Evolutionary conservation across 2,113 vertebrate genomes (phyloP).

Genomic region (Chionomys nivalis): DNA sequence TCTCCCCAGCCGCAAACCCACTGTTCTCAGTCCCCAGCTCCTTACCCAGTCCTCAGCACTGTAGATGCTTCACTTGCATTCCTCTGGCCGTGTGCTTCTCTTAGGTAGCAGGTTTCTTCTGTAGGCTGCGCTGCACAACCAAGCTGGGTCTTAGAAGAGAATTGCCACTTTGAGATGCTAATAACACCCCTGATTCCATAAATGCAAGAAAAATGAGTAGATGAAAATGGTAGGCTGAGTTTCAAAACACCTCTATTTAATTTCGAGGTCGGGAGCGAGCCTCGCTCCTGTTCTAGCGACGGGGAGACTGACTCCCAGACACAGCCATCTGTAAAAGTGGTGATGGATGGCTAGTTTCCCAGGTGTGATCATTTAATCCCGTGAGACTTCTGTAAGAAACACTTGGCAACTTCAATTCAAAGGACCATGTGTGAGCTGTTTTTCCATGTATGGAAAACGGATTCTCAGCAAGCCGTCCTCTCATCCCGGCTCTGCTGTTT

Average conservation of each 20-base stretch:
- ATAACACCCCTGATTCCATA: not conserved
- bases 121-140: not conserved
- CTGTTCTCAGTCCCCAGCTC: not conserved
- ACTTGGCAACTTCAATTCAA: not conserved
- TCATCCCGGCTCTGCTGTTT: not conserved
- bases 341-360: not conserved
- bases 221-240: not conserved
- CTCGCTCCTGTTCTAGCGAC: not conserved
- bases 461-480: not conserved
- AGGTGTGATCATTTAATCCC: not conserved
- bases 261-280: not conserved
- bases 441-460: not conserved
- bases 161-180: not conserved
- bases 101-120: not conserved
- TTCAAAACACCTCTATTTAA: not conserved
- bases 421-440: not conserved
- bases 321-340: not conserved
- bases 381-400: not conserved
- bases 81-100: not conserved
- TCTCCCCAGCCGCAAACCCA: not conserved
- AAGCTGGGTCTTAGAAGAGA: not conserved
- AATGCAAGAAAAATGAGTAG: conserved; percentile 15
- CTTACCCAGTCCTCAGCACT: not conserved
- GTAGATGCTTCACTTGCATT: not conserved
- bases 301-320: not conserved